Base-by-base conservation (phyloP, 2,797 vertebrate genomes). In the Prunella strophiata region DNA sequence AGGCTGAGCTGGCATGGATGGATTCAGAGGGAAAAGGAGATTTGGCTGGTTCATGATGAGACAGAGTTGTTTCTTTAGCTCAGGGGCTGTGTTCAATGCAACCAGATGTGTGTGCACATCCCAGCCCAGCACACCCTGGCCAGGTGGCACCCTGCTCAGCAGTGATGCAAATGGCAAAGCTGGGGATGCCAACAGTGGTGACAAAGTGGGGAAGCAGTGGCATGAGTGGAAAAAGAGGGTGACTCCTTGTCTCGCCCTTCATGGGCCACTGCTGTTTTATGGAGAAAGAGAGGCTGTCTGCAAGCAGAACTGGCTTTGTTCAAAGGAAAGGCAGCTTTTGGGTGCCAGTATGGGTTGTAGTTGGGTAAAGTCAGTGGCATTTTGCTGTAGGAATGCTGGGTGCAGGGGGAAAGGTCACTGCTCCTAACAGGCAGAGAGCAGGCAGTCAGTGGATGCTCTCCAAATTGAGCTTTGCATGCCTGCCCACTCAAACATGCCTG, bases 221-320 rank as follows among this genome's bases (percentile, higher is more conserved):
- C 21, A 26, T 50, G 30, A 62, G 29, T 10, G 15, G 17, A 27
- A 55, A 57, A 23, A 79, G 43, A 43, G 23, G 11, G n/a, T 48
- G 30, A 23, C 38, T 67, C n/a, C 34, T 52, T 13, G 2, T 77
- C 42, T 52, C 0, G 0, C 6, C 13, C 10, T 82, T 61, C 1
- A 0, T 10, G 14, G 40, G 7, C 23, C 50, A 30, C 2, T 0
- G 6, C 12, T 43, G 34, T 8, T 67, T 59, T 8, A 7, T 54
- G 58, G 38, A 57, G 71, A 71, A 48, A 26, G 16, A 71, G 34
- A 38, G 42, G 29, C 48, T 5, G 7, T 22, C 16, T 15, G n/a
- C 62, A 34, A 52, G 54, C 32, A 78, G 42, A 4, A 0, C 50
- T 63, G 78, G 13, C 45, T 66, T 58, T 45, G 4, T 43, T 58